phyloP scores from a whole-genome alignment of 2,888 invertebrate species.

The Hylaea fasciaria region DNA sequence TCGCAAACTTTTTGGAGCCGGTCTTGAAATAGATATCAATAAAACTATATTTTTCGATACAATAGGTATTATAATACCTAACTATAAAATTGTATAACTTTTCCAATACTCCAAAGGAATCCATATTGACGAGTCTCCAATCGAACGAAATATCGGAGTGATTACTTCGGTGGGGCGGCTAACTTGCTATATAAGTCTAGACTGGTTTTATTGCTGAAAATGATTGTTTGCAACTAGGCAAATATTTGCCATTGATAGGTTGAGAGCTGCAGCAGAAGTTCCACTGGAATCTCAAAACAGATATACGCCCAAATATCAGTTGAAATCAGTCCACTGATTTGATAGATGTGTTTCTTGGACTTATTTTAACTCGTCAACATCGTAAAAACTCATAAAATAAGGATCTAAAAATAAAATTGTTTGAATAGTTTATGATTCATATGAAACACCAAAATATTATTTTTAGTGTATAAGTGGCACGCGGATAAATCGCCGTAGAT shows the following conservation, averaged over 20 bases:
- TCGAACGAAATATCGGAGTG: slow-evolving; percentile 34
- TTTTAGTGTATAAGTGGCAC: too few species aligned
- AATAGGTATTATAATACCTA: background rate
- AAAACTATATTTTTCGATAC: background rate
- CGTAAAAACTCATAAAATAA: too few species aligned
- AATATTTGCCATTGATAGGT: slow-evolving; percentile 48
- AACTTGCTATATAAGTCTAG: slow-evolving; percentile 32
- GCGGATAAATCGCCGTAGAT: too few species aligned
- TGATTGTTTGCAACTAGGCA: slow-evolving; percentile 46
- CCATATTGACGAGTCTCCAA: slow-evolving; percentile 39
- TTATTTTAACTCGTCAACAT: too few species aligned
- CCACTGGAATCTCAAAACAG: too few species aligned
- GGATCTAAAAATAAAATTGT: too few species aligned
- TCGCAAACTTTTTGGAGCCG: too few species aligned
- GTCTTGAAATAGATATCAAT: background rate
- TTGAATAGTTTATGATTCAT: too few species aligned
- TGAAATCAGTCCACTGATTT: too few species aligned
- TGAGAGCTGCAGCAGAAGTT: background rate
- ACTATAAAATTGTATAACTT: slow-evolving; percentile 29
- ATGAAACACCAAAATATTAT: too few species aligned
- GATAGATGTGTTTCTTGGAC: too few species aligned
- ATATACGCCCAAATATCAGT: background rate
- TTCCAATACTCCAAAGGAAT: slow-evolving; percentile 44
- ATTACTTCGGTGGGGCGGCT: slow-evolving; percentile 33
- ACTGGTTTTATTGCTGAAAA: slow-evolving; percentile 43